Conservation (phyloP, 2,113 vertebrate genomes). For the Delphinus delphis region DNA sequence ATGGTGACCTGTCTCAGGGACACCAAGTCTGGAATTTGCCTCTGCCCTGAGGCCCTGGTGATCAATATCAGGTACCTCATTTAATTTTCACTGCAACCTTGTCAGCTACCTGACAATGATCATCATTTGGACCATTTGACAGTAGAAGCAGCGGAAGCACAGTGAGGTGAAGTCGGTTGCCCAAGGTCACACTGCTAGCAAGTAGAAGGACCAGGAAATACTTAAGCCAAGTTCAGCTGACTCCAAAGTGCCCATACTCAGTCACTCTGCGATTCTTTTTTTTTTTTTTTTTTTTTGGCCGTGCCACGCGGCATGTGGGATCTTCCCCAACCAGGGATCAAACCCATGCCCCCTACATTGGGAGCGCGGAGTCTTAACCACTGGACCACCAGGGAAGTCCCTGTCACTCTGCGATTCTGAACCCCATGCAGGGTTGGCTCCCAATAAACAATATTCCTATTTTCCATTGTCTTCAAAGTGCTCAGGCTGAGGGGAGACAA, state of each 20-base stretch:
- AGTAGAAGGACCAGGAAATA: background rate
- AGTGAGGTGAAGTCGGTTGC: background rate
- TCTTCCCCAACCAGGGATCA: too few species aligned
- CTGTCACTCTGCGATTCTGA: background rate
- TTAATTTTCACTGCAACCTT: background rate
- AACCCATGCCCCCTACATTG: too few species aligned
- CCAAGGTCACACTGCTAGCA: background rate
- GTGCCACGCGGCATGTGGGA: too few species aligned
- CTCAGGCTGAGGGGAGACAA: background rate
- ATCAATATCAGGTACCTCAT: background rate
- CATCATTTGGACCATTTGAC: background rate
- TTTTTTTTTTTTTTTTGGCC: too few species aligned
- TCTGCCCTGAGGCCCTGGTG: background rate
- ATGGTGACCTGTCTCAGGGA: background rate
- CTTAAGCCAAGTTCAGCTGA: background rate
- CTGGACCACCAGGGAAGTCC: too few species aligned
- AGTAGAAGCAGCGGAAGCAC: background rate
- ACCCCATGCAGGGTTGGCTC: background rate
- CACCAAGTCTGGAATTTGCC: background rate
- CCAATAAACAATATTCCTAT: background rate
- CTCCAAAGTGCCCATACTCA: too few species aligned
- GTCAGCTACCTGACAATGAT: background rate
- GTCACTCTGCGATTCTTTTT: too few species aligned
- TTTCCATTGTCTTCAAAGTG: background rate
- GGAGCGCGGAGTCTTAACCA: too few species aligned